These are phyloP conservation scores for Xanthia togata DNA, from an alignment of 2,888 invertebrate genomes.

Conservation along the genomic window DNA sequence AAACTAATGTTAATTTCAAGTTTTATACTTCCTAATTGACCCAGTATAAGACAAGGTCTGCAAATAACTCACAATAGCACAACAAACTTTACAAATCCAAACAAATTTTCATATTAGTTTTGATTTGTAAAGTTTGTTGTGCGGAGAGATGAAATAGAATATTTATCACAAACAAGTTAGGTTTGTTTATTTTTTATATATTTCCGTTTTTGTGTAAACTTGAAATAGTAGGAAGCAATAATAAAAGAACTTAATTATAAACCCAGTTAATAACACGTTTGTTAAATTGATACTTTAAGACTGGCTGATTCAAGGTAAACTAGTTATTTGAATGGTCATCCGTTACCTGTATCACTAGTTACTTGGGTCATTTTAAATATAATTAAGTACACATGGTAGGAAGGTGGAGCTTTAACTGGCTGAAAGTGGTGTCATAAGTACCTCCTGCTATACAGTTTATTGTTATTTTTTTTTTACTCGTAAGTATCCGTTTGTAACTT, in stretches of 20 bases:
- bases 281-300: neutral
- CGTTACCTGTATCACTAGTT: neutral
- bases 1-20: no score
- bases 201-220: neutral
- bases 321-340: neutral
- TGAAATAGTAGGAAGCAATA: neutral
- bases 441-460: neutral
- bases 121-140: no score
- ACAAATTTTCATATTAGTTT: no score
- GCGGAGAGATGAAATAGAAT: neutral
- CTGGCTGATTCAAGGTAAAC: conserved; percentile 22
- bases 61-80: neutral
- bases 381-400: neutral
- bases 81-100: neutral
- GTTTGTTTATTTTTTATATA: neutral
- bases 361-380: neutral
- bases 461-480: conserved; percentile 5
- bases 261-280: neutral
- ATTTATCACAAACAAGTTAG: neutral
- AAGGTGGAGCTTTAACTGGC: neutral
- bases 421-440: neutral
- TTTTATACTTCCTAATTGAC: no score
- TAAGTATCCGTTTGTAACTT: conserved; percentile 24
- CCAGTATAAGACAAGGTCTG: neutral
- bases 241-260: neutral